phyloP scores from a whole-genome alignment of 2,113 vertebrate species.

The Geothlypis trichas region DNA sequence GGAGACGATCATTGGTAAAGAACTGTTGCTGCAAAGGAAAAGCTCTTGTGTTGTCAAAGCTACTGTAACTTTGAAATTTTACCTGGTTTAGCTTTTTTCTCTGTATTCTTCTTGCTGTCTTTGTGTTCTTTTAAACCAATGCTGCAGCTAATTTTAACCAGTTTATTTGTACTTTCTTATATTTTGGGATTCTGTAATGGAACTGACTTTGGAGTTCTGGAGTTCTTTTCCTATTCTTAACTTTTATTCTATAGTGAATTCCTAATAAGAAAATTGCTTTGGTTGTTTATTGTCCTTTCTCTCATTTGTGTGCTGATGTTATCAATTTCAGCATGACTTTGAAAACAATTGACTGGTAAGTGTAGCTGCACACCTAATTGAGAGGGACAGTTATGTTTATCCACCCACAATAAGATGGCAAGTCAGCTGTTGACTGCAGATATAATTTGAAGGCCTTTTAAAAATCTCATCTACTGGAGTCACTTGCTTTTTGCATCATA shows the following conservation, averaged over 20 bases:
- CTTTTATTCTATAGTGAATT: not conserved
- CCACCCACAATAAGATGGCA: not conserved
- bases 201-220: not conserved
- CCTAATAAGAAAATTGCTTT: not conserved
- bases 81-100: not conserved
- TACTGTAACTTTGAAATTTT: not conserved
- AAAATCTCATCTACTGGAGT: not conserved
- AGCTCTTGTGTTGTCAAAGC: not conserved
- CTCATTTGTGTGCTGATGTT: not conserved
- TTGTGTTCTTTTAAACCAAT: not conserved
- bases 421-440: not conserved
- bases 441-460: not conserved
- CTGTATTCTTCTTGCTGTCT: not conserved
- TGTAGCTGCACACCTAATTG: not conserved
- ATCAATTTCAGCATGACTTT: not conserved
- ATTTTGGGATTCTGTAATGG: not conserved
- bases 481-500: not conserved
- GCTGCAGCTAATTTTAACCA: not conserved
- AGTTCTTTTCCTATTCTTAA: not conserved
- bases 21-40: not conserved
- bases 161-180: not conserved
- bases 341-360: not conserved
- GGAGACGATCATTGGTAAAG: constrained; percentile 97
- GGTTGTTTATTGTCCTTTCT: not conserved
- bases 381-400: not conserved